Evolutionary conservation across 2,113 vertebrate genomes (phyloP).

Genomic region (Podilymbus podiceps): DNA sequence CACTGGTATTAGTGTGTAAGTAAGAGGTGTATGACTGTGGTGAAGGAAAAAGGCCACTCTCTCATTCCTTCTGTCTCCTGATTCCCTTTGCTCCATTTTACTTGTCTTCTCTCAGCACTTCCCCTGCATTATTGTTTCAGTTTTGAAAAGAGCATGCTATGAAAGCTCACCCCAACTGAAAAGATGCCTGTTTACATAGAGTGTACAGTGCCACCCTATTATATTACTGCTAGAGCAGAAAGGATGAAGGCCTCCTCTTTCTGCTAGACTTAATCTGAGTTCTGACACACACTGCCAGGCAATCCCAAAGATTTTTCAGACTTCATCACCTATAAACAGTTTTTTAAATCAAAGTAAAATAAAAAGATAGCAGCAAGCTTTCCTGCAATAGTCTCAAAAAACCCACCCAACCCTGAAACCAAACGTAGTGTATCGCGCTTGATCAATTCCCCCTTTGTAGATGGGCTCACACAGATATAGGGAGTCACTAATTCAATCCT

Average conservation of each 20-base stretch:
- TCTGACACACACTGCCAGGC: not conserved
- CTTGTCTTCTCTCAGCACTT: not conserved
- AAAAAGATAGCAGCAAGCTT: not conserved
- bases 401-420: not conserved
- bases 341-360: not conserved
- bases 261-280: not conserved
- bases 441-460: not conserved
- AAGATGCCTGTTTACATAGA: not conserved
- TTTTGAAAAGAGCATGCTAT: not conserved
- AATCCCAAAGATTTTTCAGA: not conserved
- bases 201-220: not conserved
- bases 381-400: not conserved
- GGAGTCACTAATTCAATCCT: not conserved
- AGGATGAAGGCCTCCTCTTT: not conserved
- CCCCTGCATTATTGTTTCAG: not conserved
- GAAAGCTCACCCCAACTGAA: not conserved
- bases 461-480: not conserved
- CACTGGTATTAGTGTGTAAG: not conserved
- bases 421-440: not conserved
- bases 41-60: not conserved
- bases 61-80: not conserved
- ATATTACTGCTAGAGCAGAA: not conserved
- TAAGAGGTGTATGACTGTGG: not conserved
- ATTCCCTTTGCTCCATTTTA: not conserved
- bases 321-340: not conserved